phyloP scores from a whole-genome alignment of 2,797 vertebrate species.

The Vultur gryphus region DNA sequence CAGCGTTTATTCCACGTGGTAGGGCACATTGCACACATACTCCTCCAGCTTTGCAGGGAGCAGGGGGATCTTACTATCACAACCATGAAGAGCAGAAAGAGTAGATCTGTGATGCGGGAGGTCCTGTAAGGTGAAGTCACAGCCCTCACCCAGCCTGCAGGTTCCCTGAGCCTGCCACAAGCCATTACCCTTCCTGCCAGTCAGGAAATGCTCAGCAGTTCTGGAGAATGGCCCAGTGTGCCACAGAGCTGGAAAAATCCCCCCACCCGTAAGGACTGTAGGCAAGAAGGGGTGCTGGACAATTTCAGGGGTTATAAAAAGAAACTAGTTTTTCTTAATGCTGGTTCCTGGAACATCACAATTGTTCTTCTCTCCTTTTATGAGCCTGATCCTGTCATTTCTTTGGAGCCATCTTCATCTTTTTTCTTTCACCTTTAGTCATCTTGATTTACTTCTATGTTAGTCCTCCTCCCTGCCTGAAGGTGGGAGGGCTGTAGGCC shows the following conservation, averaged over 20 bases:
- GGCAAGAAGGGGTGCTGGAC: not conserved
- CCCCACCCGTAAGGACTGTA: fast-evolving
- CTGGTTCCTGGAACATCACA: not conserved
- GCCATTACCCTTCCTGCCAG: not conserved
- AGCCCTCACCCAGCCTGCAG: not conserved
- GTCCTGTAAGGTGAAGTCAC: not conserved
- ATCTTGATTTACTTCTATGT: not conserved
- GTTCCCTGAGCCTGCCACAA: not conserved
- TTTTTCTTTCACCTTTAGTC: not conserved
- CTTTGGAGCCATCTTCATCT: not conserved
- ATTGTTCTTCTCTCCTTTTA: not conserved
- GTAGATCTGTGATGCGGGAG: not conserved
- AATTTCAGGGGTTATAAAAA: not conserved
- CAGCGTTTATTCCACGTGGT: fast-evolving
- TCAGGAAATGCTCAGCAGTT: not conserved
- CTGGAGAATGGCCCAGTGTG: not conserved
- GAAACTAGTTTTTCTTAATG: not conserved
- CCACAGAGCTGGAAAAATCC: not conserved
- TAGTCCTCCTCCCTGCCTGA: not conserved
- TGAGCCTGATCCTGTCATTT: not conserved
- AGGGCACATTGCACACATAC: not conserved
- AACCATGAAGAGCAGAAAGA: not conserved
- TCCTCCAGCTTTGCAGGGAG: not conserved
- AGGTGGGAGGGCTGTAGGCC: not conserved
- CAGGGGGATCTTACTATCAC: not conserved